Conservation (phyloP, 2,113 vertebrate species). For the Romanogobio albipinnatus region DNA sequence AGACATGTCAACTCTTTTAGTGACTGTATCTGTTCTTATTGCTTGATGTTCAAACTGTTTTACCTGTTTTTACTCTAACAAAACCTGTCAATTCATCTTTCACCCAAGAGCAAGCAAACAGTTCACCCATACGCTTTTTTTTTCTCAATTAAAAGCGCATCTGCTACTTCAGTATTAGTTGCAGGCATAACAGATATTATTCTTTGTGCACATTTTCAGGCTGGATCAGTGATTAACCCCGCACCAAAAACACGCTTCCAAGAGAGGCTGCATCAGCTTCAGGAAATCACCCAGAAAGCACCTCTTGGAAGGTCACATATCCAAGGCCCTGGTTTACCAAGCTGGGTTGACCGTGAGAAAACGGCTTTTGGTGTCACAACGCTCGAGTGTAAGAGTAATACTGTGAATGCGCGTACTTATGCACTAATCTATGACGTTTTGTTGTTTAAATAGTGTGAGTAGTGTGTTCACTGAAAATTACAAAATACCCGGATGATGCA, state of each 20-base stretch:
- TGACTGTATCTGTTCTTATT: background rate
- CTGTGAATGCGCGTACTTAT: too few relatives aligned
- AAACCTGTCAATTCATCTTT: background rate
- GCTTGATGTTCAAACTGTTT: background rate
- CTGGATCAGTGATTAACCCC: constrained; percentile 75
- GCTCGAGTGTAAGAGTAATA: constrained; percentile 56
- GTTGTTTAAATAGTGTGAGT: too few relatives aligned
- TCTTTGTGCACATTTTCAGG: constrained; percentile 64
- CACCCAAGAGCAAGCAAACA: background rate
- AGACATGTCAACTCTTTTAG: constrained; percentile 31
- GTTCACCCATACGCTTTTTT: background rate
- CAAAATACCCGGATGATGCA: too few relatives aligned
- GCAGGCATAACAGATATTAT: background rate
- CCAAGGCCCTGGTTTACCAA: constrained; percentile 72
- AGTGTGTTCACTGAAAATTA: too few relatives aligned
- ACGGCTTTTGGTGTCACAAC: constrained; percentile 79
- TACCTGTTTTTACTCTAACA: too few relatives aligned
- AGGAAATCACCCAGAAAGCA: constrained; percentile 72
- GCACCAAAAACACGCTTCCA: constrained; percentile 78
- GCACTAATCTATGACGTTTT: too few relatives aligned
- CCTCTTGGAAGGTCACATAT: constrained; percentile 78
- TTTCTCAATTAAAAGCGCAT: background rate
- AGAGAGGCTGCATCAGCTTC: constrained; percentile 76
- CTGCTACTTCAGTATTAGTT: background rate
- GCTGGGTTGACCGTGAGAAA: constrained; percentile 68